Evolutionary conservation across 2,113 vertebrate species (phyloP), one percentile per base, ranked within the genome.

Genomic region (Apistogramma diplotaenia): DNA sequence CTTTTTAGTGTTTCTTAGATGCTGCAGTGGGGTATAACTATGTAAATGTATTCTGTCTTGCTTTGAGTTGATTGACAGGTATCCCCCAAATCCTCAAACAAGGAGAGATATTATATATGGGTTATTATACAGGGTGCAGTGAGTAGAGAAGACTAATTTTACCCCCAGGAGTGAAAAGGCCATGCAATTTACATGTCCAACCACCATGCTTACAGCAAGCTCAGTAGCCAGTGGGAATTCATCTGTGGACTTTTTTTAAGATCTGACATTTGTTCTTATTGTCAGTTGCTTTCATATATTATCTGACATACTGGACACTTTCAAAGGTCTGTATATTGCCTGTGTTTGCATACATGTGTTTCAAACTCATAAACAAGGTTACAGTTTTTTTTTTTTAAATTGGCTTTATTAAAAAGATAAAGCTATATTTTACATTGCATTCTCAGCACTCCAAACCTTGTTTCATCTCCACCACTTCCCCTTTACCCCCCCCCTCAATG

Each of bases 21-120:
- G 74, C 78, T 90, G 58, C 74, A 54, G 59, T 51, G 60, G 55
- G 60, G 74, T 79, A 72, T 83, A 87, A 82, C 72, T 89, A 90
- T 90, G 86, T 86, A 88, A 91, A 92, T 90, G 18, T 88, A 91
- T 92, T 87, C 79, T 43, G 78, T 61, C 78, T 87, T 67, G 58
- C 74, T 87, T 89, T 84, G 81, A 90, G 79, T 83, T 93, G 91
- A 93, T 87, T 93, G 92, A 85, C 90, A 89, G 87, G 56, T 89
- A 84, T 83, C 74, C 75, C 79, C 84, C 56, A 76, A 87, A 90
- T 84, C 85, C 72, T 82, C 60, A 71, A 86, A 89, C 59, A 80
- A 15, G 73, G 31, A 78, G 67, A 81, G 65, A 49, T 46, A 46
- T 70, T 70, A 70, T 31, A 70, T 70, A 70, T 70, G 62, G 85